phyloP scores from a whole-genome alignment of 2,797 vertebrate species.

The Scomberomorus guttatus region DNA sequence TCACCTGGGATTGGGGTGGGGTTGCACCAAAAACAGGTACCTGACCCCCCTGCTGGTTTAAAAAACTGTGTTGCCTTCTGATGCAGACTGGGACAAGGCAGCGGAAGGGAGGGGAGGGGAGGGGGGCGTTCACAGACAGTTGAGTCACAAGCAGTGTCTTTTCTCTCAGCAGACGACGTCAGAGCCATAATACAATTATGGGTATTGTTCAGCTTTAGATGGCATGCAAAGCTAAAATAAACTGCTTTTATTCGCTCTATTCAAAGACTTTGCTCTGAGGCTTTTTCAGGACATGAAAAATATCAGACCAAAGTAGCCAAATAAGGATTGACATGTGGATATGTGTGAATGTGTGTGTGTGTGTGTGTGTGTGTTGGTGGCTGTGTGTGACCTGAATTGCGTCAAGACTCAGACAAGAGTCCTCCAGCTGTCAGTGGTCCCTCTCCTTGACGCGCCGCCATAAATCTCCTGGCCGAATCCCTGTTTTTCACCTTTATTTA shows the following conservation, averaged over 20 bases:
- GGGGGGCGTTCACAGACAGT: conserved; percentile 18
- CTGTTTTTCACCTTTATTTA: conserved; percentile 48
- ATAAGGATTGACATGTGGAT: conserved; percentile 24
- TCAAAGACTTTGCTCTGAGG: neutral
- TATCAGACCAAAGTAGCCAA: neutral
- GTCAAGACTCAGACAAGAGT: conserved; percentile 27
- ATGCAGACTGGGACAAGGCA: conserved; percentile 25
- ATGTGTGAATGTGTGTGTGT: neutral
- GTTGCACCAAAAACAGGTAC: conserved; percentile 52
- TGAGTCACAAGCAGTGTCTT: conserved; percentile 49
- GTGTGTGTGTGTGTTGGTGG: neutral
- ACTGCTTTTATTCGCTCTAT: conserved; percentile 11
- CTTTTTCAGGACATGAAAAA: neutral
- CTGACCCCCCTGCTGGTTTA: conserved; percentile 19
- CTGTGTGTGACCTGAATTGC: conserved; percentile 29
- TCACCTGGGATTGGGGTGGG: conserved; percentile 39
- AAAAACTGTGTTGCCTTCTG: conserved; percentile 42
- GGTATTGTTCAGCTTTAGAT: conserved; percentile 25
- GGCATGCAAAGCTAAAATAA: neutral
- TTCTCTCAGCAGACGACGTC: conserved; percentile 31
- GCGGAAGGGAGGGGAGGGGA: neutral
- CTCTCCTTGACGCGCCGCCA: conserved; percentile 42
- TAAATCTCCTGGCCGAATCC: conserved; percentile 27
- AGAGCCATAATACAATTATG: conserved; percentile 32
- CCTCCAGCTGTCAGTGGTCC: conserved; percentile 61